Evolutionary conservation across 2,888 invertebrate species (phyloP).

Genomic region (Eucera pruinosa): DNA sequence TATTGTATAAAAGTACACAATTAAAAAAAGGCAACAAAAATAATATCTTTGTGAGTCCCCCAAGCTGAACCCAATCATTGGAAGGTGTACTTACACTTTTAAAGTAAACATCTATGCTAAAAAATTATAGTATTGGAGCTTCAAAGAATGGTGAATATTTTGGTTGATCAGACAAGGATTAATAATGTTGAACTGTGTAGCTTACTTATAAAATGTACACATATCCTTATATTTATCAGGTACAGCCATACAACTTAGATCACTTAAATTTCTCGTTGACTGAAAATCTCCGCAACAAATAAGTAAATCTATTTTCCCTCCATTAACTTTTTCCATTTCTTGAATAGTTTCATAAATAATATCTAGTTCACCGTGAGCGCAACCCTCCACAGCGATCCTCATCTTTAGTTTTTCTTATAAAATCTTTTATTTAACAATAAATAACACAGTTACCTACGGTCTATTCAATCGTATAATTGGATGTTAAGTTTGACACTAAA

Average conservation of each 20-base stretch:
- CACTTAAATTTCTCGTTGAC: slow-evolving; percentile 94
- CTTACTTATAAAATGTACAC: slow-evolving; percentile 96
- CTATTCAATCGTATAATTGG: background rate
- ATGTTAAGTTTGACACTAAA: background rate
- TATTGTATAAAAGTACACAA: no score
- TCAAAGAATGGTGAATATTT: no score
- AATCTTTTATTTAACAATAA: background rate
- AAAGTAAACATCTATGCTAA: no score
- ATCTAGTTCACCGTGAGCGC: slow-evolving; percentile 99
- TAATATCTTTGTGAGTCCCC: no score
- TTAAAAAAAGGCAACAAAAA: no score
- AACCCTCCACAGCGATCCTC: slow-evolving; percentile 98
- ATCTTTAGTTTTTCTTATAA: slow-evolving; percentile 85
- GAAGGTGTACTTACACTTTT: no score
- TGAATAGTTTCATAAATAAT: slow-evolving; percentile 95
- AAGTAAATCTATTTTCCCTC: slow-evolving; percentile 94
- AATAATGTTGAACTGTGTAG: background rate
- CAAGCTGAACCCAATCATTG: no score
- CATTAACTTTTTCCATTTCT: slow-evolving; percentile 90
- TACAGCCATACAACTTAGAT: slow-evolving; percentile 97
- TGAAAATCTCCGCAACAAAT: slow-evolving; percentile 99
- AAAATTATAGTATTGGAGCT: no score
- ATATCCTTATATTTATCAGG: slow-evolving; percentile 95
- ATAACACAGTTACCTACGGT: background rate
- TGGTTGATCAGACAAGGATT: no score